Evolutionary conservation across 2,888 invertebrate species (phyloP).

Genomic region (Caenorhabditis plicata): DNA sequence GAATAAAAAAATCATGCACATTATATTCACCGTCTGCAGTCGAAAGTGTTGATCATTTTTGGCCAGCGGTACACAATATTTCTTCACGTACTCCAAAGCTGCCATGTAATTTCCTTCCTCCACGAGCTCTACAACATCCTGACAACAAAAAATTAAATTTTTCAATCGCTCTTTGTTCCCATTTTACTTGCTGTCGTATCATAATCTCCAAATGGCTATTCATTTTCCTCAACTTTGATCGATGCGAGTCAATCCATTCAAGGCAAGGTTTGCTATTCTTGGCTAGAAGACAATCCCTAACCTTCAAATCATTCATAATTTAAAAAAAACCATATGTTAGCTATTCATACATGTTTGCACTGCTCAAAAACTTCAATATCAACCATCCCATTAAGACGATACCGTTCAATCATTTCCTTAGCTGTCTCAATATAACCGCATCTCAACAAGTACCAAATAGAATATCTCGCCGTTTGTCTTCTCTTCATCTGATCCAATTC

Average conservation of each 20-base stretch:
- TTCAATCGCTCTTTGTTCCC: too few species aligned
- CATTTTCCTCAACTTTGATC: conserved; percentile 66
- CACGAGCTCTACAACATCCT: conserved; percentile 81
- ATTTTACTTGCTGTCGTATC: conserved; percentile 71
- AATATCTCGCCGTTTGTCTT: conserved; percentile 74
- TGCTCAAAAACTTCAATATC: conserved; percentile 50
- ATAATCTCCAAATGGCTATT: conserved; percentile 90
- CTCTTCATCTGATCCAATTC: neutral
- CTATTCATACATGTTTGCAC: conserved; percentile 3
- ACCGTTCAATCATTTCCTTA: conserved; percentile 77
- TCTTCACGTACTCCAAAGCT: conserved; percentile 87
- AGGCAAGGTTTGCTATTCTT: conserved; percentile 41
- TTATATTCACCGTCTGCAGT: neutral
- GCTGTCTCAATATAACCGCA: conserved; percentile 91
- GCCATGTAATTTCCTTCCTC: conserved; percentile 79
- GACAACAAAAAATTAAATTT: neutral
- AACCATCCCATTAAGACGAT: conserved; percentile 15
- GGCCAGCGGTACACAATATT: conserved; percentile 74
- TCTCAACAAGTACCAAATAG: conserved; percentile 88
- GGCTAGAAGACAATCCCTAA: conserved; percentile 35
- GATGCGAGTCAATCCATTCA: conserved; percentile 69
- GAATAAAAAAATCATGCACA: neutral
- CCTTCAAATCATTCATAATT: neutral
- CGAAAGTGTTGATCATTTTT: conserved; percentile 67
- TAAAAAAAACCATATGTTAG: neutral